Base-by-base conservation (phyloP, 2,888 invertebrate genomes). In the Melanargia galathea region DNA sequence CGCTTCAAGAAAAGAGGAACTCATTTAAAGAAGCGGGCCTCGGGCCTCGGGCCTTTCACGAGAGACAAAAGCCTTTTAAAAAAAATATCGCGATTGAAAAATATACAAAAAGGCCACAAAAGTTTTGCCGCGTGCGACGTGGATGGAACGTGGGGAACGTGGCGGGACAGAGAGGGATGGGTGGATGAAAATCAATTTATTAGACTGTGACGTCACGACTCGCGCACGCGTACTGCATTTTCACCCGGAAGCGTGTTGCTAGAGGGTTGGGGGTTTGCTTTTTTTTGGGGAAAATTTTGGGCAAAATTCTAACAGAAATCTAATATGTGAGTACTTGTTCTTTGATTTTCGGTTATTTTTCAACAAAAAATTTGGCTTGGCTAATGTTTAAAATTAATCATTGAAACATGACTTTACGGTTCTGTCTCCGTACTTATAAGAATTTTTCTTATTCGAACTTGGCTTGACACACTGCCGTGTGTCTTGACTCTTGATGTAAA, bases 151-250 rank as follows among this genome's bases (percentile, higher is more conserved):
- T 85, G 59, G 70, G 43, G 63, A 63, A 66, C 13, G 13, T 8
- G 18, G 0, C 1, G 20, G 2, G 80, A 13, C 18, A 8, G 80
- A 89, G 61, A 57, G 81, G 76, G 89, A 83, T 70, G 74, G 83
- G 71, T 69, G 76, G 80, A 78, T 89, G 87, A 92, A 91, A 92
- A 92, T 92, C 92, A 92, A 92, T 92, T 92, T 92, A 92, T 92
- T 90, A 90, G 86, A 79, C 77, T 72, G 91, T 92, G 92, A 92
- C 92, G 92, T 92, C 91, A 91, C 87, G 74, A 22, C 52, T 60
- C 76, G 82, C 91, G 91, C 92, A 83, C 73, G 91, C 92, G 92
- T 81, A 72, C 57, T 78, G 66, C 71, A 70, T 57, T 66, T 70
- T 71, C 71, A 80, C 91, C 90, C 89, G 87, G 90, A 83, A 75